phyloP scores from a whole-genome alignment of 2,113 vertebrate genomes.

The Etia nguti region DNA sequence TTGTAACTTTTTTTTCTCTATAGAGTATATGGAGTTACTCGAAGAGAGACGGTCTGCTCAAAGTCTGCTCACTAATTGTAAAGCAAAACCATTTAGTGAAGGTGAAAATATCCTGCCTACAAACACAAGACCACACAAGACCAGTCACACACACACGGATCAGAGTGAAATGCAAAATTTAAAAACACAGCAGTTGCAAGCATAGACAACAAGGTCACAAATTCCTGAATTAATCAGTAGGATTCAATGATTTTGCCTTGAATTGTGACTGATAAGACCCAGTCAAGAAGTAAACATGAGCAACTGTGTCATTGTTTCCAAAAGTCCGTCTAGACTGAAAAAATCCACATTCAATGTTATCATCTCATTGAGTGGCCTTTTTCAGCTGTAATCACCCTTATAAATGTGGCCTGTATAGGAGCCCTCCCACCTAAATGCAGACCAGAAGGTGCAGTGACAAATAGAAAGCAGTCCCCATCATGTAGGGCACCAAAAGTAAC shows the following conservation, averaged over 20 bases:
- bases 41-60: background rate
- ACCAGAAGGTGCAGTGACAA: background rate
- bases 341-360: background rate
- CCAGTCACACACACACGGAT: background rate
- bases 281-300: background rate
- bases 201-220: background rate
- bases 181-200: background rate
- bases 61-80: background rate
- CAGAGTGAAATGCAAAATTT: background rate
- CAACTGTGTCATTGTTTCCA: background rate
- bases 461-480: background rate
- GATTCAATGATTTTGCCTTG: background rate
- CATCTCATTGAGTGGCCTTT: background rate
- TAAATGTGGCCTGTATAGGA: background rate
- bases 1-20: conserved; percentile 18
- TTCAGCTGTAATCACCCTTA: background rate
- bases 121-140: background rate
- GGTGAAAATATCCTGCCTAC: background rate
- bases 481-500: background rate
- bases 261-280: background rate
- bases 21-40: background rate
- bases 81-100: background rate
- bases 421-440: background rate
- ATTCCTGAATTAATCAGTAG: background rate
- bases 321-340: background rate